Base-by-base conservation (phyloP, 2,113 vertebrate species). In the Triplophysa siluroides region DNA sequence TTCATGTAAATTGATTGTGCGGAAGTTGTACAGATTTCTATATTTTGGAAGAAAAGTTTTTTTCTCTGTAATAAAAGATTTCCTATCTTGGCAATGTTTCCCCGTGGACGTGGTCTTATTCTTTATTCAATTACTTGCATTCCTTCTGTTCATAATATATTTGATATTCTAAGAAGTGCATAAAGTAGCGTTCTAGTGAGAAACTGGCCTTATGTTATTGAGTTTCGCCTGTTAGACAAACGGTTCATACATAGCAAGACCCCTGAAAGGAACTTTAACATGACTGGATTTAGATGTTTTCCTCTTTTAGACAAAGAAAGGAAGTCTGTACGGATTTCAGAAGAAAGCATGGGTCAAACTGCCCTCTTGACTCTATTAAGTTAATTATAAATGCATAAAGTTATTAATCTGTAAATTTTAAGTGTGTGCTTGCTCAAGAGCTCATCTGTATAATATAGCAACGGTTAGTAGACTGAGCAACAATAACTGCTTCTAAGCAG, bases 11-110 rank as follows among this genome's bases (percentile, higher is more conserved):
- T 99, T 98, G 96, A 98, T 97, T 96, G 97, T 98, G 96, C 94
- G 95, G 96, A 99, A 98, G 96, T 97, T 99, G 98, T 99, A 99
- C 97, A 99, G 97, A 99, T 99, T 99, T 99, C 97, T 99, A 99
- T 99, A 98, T 99, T 99, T 99, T 99, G 95, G 92, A 98, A 98
- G 95, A 97, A 96, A 98, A 95, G 94, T 91, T 94, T 95, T 95
- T 95, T 97, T 96, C 95, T 97, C 96, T 98, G 97, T 98, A 99
- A 99, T 99, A 99, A 99, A 99, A 98, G 91, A 93, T 93, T 93
- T 94, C 93, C 91, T 94, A 93, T 94, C 93, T 94, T 93, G 92
- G 92, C 92, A 92, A 89, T 88, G 87, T 91, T 64, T 70, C 33
- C 76, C 84, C 41, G 83, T 84, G 80, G 75, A 78, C 60, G 18